phyloP scores from a whole-genome alignment of 2,888 invertebrate species.

The Zygothrica quintamaculata region DNA sequence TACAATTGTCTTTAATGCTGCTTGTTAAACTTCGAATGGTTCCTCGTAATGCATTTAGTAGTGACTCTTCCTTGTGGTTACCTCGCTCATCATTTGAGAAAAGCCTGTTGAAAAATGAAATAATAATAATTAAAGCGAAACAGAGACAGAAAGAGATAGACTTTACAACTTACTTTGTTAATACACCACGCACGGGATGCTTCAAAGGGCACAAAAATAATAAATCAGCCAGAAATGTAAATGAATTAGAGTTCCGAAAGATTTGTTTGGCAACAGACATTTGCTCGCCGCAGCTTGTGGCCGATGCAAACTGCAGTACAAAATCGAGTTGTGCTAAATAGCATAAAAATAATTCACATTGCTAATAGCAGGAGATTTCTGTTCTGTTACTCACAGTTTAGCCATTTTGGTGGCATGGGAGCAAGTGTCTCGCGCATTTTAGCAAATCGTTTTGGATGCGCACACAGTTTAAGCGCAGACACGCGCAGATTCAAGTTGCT shows the following conservation, averaged over 20 bases:
- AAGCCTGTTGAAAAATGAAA: conserved; percentile 38
- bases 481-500: conserved; percentile 59
- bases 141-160: neutral
- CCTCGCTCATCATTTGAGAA: conserved; percentile 42
- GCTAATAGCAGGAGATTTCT: neutral
- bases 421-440: conserved; percentile 45
- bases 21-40: conserved; percentile 58
- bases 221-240: conserved; percentile 79
- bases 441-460: conserved; percentile 48
- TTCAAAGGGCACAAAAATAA: conserved; percentile 82
- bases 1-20: conserved; percentile 13
- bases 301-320: conserved; percentile 41
- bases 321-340: conserved; percentile 24
- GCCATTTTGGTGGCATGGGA: conserved; percentile 36
- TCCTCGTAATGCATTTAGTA: conserved; percentile 59
- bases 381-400: conserved; percentile 37
- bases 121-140: neutral
- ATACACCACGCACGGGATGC: conserved; percentile 84
- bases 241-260: conserved; percentile 3
- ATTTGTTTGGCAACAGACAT: conserved; percentile 22
- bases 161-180: conserved; percentile 79
- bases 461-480: conserved; percentile 47
- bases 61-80: conserved; percentile 38
- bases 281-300: conserved; percentile 37
- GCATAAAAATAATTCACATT: neutral